A percentile compares a stretch with the other conserved stretches of the same genome.
These are phyloP conservation scores for Sciaenops ocellatus DNA, from an alignment of 2,797 vertebrate genomes.

Conservation along the genomic window DNA sequence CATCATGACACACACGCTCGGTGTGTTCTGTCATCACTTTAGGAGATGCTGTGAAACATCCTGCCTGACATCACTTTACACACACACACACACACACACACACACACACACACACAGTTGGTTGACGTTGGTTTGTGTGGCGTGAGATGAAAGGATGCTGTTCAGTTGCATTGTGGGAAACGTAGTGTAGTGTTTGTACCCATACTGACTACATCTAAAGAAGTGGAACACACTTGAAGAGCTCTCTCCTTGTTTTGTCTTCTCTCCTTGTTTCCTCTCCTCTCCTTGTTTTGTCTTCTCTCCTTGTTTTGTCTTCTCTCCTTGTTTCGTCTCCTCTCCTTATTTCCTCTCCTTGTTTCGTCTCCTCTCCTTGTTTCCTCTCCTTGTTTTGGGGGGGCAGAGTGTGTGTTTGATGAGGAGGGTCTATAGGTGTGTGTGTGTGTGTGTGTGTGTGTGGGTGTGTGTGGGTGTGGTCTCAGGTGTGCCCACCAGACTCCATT, in stretches of 20 bases:
- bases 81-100: not conserved
- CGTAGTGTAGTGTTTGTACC: not conserved
- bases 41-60: conserved; percentile 1
- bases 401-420: conserved; percentile 3
- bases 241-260: too few species aligned
- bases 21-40: not conserved
- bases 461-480: conserved; percentile 44
- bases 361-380: too few species aligned
- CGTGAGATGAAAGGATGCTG: not conserved
- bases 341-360: too few species aligned
- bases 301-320: too few species aligned
- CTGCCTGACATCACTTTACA: not conserved
- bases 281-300: too few species aligned
- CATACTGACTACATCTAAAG: too few species aligned
- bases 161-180: not conserved
- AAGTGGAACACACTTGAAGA: too few species aligned
- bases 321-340: too few species aligned
- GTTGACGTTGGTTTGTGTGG: too few species aligned
- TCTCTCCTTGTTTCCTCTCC: too few species aligned
- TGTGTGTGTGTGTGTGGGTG: conserved; percentile 36
- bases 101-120: not conserved
- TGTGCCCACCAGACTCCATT: conserved; percentile 58
- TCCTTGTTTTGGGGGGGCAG: too few species aligned
- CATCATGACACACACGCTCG: conserved; percentile 3
- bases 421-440: not conserved